A percentile compares a stretch with the other conserved stretches of the same genome.
Conservation (phyloP, 1,140 invertebrate genomes). For the Episyrphus balteatus region DNA sequence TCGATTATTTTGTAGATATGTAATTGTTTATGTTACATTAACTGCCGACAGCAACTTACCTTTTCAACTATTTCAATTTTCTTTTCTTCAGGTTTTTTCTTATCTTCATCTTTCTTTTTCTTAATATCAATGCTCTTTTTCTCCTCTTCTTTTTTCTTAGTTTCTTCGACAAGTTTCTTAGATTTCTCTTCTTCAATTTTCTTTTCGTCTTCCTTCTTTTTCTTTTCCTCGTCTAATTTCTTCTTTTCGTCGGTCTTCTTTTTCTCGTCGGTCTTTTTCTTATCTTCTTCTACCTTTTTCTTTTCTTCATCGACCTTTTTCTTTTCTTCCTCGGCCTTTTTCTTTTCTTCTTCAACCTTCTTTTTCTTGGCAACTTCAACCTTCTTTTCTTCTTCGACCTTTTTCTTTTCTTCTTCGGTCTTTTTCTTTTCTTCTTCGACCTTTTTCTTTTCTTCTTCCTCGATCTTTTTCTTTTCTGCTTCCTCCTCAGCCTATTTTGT, state of each 20-base stretch:
- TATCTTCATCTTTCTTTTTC: conserved; percentile 13
- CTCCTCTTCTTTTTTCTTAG: conserved; percentile 2
- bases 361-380: neutral
- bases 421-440: conserved; percentile 4
- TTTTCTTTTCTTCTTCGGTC: conserved; percentile 7
- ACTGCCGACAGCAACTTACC: neutral
- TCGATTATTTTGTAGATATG: no score
- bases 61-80: conserved; percentile 11
- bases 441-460: neutral
- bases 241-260: conserved; percentile 11
- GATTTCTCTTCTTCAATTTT: conserved; percentile 9
- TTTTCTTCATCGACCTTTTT: conserved; percentile 2
- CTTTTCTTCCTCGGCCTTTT: neutral
- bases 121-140: conserved; percentile 3
- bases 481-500: conserved; percentile 4
- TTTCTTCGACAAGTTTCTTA: conserved; percentile 10
- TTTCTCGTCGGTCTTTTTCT: conserved; percentile 6
- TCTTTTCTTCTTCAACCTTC: conserved; percentile 1
- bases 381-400: conserved; percentile 1
- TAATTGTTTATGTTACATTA: no score
- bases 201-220: conserved; percentile 6
- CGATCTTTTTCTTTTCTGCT: conserved; percentile 3
- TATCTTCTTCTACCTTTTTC: conserved; percentile 5
- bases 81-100: conserved; percentile 9
- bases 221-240: conserved; percentile 5